These are phyloP conservation scores for Tipula lateralis DNA, from an alignment of 2,888 invertebrate species.

Conservation along the genomic window DNA sequence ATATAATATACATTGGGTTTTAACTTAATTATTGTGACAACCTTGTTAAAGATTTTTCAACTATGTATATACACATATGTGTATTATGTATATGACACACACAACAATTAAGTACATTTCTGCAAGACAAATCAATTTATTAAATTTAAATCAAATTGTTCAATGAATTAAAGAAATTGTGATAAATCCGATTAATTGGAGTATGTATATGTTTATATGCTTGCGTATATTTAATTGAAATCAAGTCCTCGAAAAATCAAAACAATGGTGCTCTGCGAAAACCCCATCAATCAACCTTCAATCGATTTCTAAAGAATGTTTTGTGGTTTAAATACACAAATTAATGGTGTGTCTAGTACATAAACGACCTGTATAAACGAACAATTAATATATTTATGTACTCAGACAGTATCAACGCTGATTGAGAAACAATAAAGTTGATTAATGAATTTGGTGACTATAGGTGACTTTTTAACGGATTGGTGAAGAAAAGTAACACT, in stretches of 20 bases:
- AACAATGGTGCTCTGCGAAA: neutral
- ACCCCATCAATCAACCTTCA: neutral
- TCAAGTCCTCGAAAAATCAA: neutral
- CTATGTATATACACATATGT: neutral
- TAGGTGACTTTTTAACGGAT: no score
- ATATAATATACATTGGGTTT: neutral
- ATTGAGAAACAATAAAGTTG: no score
- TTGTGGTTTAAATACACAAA: neutral
- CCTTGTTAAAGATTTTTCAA: neutral
- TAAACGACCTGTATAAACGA: neutral
- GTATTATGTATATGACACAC: neutral
- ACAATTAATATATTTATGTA: neutral
- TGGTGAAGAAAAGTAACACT: no score
- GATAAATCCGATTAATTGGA: neutral
- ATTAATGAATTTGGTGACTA: no score
- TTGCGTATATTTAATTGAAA: neutral
- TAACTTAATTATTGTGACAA: neutral
- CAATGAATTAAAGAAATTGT: constrained; percentile 11
- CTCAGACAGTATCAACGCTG: no score
- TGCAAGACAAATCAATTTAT: neutral
- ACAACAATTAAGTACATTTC: neutral
- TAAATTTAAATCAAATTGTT: neutral
- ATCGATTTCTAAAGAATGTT: neutral
- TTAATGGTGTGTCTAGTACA: neutral
- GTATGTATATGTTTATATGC: neutral